Evolutionary conservation across 2,797 vertebrate species (phyloP), one percentile per base, ranked within the genome.

Genomic region (Apodemus agrarius): DNA sequence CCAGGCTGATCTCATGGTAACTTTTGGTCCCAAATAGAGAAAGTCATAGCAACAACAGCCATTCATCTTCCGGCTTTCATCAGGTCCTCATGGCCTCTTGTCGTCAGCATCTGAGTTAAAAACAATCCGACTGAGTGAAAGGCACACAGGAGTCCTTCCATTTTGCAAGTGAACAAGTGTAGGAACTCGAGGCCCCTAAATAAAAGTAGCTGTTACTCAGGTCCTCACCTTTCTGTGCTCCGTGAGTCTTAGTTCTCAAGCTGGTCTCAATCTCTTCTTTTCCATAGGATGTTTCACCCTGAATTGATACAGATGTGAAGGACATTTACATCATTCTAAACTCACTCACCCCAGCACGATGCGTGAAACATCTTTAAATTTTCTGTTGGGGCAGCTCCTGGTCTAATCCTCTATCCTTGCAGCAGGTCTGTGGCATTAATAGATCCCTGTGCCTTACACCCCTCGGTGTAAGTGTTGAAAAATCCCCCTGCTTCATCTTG

Each of bases 1-100:
- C 21, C 89, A 72, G 95, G 74, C 57, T 78, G 89, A 95, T 79
- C 57, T 89, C 37, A 93, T 92, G 94, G 92, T 93, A 88, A 92
- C 52, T 83, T 90, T 74, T 65, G 29, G 63, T 75, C 43, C 57
- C 49, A 89, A 85, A 37, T n/a, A 89, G 54, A 43, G 54, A 81
- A n/a, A 74, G 37, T 57, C 93, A 83, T 75, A 74, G 40, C 19
- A 54, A 81, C 29, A 49, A 7, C 22, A 52, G 24, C 63, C 31
- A 69, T 81, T 79, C 91, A 76, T 93, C 94, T 96, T 93, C 81
- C 40, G 80, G n/a, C 34, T 94, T 96, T 91, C 69, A 69, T 4
- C 63, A 59, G 37, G 31, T 92, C 37, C 67, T 90, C 57, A 59
- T 21, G 57, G 76, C 34, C 29, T 94, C 72, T 22, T 59, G 57